phyloP scores from a whole-genome alignment of 2,797 vertebrate genomes.

The Cyclura pinguis region DNA sequence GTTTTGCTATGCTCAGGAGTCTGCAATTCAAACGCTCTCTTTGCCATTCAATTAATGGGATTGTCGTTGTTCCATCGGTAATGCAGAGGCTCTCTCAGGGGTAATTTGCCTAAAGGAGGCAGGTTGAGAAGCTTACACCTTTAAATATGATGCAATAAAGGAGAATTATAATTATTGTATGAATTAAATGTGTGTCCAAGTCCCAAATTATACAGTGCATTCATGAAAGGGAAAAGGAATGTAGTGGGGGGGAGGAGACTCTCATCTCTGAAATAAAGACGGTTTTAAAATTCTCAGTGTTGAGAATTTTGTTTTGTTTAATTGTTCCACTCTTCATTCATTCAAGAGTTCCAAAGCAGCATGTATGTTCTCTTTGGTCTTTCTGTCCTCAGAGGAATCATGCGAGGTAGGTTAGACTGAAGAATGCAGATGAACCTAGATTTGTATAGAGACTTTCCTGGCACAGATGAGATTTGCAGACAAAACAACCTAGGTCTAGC shows the following conservation, averaged over 20 bases:
- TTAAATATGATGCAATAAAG: slow-evolving; percentile 78
- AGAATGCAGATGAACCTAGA: too few relatives aligned
- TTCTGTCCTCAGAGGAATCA: neutral
- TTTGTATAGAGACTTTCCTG: neutral
- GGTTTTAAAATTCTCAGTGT: neutral
- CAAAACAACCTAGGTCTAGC: neutral
- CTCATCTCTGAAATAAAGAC: slow-evolving; percentile 11
- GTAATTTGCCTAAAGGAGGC: slow-evolving; percentile 77
- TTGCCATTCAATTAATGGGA: slow-evolving; percentile 76
- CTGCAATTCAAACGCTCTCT: slow-evolving; percentile 68
- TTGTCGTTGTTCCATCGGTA: slow-evolving; percentile 73
- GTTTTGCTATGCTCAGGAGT: slow-evolving; percentile 73
- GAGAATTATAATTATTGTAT: slow-evolving; percentile 79
- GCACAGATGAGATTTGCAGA: neutral
- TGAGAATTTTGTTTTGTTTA: neutral
- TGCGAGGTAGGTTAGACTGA: too few relatives aligned
- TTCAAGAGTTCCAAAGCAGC: neutral
- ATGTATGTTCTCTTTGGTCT: neutral
- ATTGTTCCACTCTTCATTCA: neutral
- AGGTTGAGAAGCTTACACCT: slow-evolving; percentile 74
- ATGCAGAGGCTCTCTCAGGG: slow-evolving; percentile 70
- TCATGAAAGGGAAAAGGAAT: slow-evolving; percentile 54
- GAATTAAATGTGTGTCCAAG: slow-evolving; percentile 69
- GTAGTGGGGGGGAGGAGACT: neutral
- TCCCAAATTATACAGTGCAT: slow-evolving; percentile 66